Conservation (phyloP, 2,888 invertebrate species). For the Atethmia centrago region DNA sequence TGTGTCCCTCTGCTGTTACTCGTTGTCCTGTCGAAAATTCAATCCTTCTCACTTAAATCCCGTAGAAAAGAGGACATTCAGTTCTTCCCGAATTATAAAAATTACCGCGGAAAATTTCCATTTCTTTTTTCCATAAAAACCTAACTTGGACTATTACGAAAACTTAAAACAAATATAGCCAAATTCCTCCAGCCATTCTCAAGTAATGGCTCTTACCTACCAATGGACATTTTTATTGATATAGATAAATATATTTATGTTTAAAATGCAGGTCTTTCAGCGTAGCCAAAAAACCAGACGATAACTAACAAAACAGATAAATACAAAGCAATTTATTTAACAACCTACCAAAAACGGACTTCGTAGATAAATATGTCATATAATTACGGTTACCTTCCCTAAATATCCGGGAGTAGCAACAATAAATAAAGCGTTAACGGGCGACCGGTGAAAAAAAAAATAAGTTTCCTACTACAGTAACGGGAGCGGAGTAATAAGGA, state of each 20-base stretch:
- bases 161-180: too few species aligned
- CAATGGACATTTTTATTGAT: too few species aligned
- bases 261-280: constrained; percentile 18
- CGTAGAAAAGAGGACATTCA: too few species aligned
- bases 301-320: constrained; percentile 32
- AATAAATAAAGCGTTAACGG: constrained; percentile 86
- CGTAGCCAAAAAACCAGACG: constrained; percentile 7
- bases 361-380: constrained; percentile 66
- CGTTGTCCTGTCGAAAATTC: too few species aligned
- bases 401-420: constrained; percentile 79
- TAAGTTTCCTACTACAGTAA: constrained; percentile 87
- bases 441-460: constrained; percentile 80
- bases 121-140: too few species aligned
- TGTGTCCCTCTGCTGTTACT: too few species aligned
- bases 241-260: background rate
- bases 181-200: too few species aligned
- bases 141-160: too few species aligned
- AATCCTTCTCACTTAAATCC: too few species aligned
- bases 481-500: constrained; percentile 88
- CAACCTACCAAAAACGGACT: constrained; percentile 52
- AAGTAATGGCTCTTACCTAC: too few species aligned
- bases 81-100: too few species aligned
- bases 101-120: too few species aligned
- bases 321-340: constrained; percentile 59
- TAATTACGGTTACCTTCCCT: constrained; percentile 75